These are phyloP conservation scores for Pimephales promelas DNA, from an alignment of 2,113 vertebrate genomes.

Conservation along the genomic window DNA sequence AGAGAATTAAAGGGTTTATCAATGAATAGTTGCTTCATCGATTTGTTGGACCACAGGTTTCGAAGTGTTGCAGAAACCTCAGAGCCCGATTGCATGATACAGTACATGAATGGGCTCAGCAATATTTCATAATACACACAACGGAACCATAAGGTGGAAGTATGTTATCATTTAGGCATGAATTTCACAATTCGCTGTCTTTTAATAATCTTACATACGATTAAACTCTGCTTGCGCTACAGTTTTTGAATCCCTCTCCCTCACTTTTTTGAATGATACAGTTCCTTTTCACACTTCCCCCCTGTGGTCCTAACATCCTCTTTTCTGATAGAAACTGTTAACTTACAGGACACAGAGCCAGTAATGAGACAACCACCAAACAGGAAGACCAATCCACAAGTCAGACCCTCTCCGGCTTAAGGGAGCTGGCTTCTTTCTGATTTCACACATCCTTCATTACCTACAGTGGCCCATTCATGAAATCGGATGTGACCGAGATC, in stretches of 20 bases:
- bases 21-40: conserved; percentile 21
- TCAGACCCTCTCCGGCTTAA: conserved; percentile 44
- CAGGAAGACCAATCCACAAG: conserved; percentile 57
- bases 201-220: conserved; percentile 24
- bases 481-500: conserved; percentile 67
- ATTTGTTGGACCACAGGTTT: conserved; percentile 13
- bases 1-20: not conserved
- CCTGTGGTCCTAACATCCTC: conserved; percentile 57
- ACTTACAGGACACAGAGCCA: conserved; percentile 55
- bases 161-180: conserved; percentile 25
- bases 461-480: conserved; percentile 56
- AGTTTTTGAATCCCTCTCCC: conserved; percentile 24
- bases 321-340: conserved; percentile 63
- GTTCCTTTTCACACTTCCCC: conserved; percentile 66
- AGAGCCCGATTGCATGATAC: not conserved
- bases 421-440: conserved; percentile 46
- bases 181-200: conserved; percentile 35
- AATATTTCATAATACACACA: conserved; percentile 34
- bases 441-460: conserved; percentile 60
- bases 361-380: conserved; percentile 53
- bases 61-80: conserved; percentile 17
- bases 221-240: conserved; percentile 44
- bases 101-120: conserved; percentile 6
- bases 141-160: conserved; percentile 33
- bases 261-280: conserved; percentile 53